Base-by-base conservation (phyloP, 1,140 invertebrate genomes). In the Procambarus clarkii region DNA sequence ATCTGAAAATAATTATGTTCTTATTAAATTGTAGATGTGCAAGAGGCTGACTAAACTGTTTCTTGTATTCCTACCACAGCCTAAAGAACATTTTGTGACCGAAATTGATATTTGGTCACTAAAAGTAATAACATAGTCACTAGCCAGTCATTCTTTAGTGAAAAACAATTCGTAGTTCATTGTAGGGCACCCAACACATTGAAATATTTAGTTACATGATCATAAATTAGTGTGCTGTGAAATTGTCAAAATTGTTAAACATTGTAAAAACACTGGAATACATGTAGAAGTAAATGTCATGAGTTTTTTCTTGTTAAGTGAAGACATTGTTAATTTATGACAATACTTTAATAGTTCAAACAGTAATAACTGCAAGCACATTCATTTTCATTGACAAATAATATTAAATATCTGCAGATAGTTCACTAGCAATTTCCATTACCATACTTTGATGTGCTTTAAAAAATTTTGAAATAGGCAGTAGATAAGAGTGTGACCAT, bases 201-300 rank as follows among this genome's bases (percentile, higher is more conserved):
- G 34, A 83, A 83, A 54, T 50, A 69, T 15, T 60, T 82, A 82
- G 80, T 60, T 34, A 54, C 15, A 7, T 69, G 34, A 69, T 83
- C 50, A 34, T 69, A 83, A 44, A 34, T 8, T 60, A 82, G 80
- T 1, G 5, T 60, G 80, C 46, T 54, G 4, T 83, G 13, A 69
- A 83, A 69, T 45, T 83, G 81, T 83, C 44, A 82, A 83, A 45
- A 69, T 45, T 83, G 81, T 83, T 60, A 60, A 18, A 69, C 60
- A 60, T 50, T 18, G 58, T 83, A 83, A 83, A 58, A 45, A 69
- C 60, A 69, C 81, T 46, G 54, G 60, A 83, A 83, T 83, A 54
- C 80, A 82, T n/a, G 60, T 18, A 45, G 58, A 0, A 69, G 54
- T 74, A 74, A 74, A 74, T 74, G 69, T 64, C 60, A 18, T 82